phyloP scores from a whole-genome alignment of 2,113 vertebrate species.

The Amia ocellicauda region DNA sequence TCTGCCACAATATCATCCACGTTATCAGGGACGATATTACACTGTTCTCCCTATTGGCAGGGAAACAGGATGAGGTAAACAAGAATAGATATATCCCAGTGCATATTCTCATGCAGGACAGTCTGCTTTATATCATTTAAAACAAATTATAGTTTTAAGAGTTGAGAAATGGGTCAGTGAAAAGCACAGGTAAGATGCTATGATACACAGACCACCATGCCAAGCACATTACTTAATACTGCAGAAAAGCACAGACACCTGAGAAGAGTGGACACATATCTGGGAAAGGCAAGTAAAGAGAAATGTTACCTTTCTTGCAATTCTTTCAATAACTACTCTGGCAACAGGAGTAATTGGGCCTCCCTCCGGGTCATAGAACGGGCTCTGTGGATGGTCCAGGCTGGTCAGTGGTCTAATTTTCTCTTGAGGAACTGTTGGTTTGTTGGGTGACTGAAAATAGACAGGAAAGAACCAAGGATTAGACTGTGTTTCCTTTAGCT shows the following conservation, averaged over 20 bases:
- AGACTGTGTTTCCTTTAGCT: neutral
- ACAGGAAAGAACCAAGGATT: constrained; percentile 14
- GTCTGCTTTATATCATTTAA: no score
- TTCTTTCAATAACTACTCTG: constrained; percentile 89
- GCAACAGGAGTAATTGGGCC: constrained; percentile 92
- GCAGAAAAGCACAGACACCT: no score
- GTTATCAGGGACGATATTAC: constrained; percentile 95
- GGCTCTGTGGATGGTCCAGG: constrained; percentile 93
- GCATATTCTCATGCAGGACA: no score
- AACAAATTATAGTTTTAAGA: no score
- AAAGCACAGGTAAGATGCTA: no score
- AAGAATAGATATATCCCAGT: no score
- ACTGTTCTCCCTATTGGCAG: constrained; percentile 88
- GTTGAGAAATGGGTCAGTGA: no score
- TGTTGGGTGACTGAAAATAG: constrained; percentile 84
- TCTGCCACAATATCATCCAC: constrained; percentile 97
- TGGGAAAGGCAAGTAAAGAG: neutral
- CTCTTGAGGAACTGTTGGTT: constrained; percentile 79
- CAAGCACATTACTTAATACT: no score
- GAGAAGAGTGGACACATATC: no score
- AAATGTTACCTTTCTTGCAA: constrained; percentile 87
- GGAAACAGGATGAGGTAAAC: no score
- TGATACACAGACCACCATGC: no score
- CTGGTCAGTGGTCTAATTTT: constrained; percentile 96
- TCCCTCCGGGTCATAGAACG: constrained; percentile 97